A percentile compares a stretch with the other conserved stretches of the same genome.
These are phyloP conservation scores for Metopia argyrocephala DNA, from an alignment of 2,888 invertebrate genomes.

Conservation along the genomic window DNA sequence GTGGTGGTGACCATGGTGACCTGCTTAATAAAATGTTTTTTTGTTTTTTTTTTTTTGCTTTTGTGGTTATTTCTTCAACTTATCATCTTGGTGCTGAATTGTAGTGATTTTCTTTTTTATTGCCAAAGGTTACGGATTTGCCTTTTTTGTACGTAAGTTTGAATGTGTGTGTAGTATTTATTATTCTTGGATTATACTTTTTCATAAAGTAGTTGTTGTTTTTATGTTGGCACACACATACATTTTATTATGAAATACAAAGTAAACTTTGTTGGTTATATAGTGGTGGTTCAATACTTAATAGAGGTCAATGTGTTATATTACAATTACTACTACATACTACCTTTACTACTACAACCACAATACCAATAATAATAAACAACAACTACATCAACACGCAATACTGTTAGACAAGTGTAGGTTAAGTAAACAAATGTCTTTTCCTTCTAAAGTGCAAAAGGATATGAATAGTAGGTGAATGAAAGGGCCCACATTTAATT, in stretches of 20 bases:
- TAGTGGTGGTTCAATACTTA: slow-evolving; percentile 14
- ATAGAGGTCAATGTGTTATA: slow-evolving; percentile 45
- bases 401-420: background rate
- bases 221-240: background rate
- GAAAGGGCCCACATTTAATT: background rate
- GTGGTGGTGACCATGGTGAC: slow-evolving; percentile 26
- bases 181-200: too few species aligned
- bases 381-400: background rate
- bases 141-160: too few species aligned
- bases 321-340: background rate
- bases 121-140: background rate
- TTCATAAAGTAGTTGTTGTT: background rate
- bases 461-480: too few species aligned
- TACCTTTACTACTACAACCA: background rate
- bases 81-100: background rate
- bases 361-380: background rate
- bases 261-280: background rate
- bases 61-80: background rate
- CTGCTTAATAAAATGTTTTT: slow-evolving; percentile 50
- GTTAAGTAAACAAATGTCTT: background rate
- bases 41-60: background rate
- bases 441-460: background rate
- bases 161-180: too few species aligned
- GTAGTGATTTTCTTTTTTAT: background rate
- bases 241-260: background rate